Evolutionary conservation across 2,888 invertebrate species (phyloP).

Genomic region (Sarcophaga rosellei): DNA sequence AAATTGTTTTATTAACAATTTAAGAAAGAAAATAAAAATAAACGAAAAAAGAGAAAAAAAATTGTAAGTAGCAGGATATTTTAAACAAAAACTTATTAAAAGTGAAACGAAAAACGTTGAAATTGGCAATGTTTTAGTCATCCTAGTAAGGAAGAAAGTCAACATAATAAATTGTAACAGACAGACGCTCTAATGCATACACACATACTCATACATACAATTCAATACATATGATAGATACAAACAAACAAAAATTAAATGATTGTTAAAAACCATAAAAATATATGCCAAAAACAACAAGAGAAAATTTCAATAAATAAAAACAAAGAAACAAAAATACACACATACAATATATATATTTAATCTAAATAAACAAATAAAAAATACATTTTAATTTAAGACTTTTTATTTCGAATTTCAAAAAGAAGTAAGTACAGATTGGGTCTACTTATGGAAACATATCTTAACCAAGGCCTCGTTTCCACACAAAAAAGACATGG

Average conservation of each 20-base stretch:
- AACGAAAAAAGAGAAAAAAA: neutral
- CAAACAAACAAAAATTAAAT: constrained; percentile 16
- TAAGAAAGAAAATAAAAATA: neutral
- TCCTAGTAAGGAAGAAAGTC: neutral
- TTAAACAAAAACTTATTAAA: neutral
- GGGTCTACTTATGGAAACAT: no score
- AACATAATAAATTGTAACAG: no score
- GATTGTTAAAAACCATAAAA: neutral
- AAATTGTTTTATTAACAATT: neutral
- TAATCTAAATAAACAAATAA: constrained; percentile 46
- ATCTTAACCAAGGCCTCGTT: no score
- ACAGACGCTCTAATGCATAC: no score
- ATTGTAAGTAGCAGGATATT: neutral
- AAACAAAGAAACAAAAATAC: constrained; percentile 1
- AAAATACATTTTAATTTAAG: constrained; percentile 22
- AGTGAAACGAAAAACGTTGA: neutral
- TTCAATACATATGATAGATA: constrained; percentile 15
- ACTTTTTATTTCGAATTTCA: no score
- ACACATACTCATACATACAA: neutral
- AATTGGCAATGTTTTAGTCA: neutral
- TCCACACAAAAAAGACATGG: no score
- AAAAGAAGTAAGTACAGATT: no score
- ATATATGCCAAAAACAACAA: constrained; percentile 42
- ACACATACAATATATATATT: constrained; percentile 39
- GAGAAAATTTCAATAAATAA: constrained; percentile 28